Conservation (phyloP, 2,888 invertebrate genomes). For the Tigriopus californicus region DNA sequence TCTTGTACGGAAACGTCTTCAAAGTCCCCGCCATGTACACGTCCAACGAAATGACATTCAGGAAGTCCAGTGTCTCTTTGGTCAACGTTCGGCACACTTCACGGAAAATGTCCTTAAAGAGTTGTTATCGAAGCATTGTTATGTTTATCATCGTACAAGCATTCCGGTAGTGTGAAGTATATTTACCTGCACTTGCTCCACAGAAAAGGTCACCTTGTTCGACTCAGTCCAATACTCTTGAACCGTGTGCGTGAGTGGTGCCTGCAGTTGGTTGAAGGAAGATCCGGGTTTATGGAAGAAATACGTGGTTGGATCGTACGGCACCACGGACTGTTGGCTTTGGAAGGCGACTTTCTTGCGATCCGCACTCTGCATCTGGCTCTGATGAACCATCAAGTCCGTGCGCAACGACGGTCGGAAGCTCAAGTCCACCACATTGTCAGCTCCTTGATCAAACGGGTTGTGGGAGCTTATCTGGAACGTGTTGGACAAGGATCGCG, state of each 20-base stretch:
- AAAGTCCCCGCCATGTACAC: conserved; percentile 42
- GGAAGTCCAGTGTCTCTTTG: conserved; percentile 55
- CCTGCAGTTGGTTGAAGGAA: conserved; percentile 61
- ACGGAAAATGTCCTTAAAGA: conserved; percentile 47
- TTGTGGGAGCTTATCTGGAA: conserved; percentile 17
- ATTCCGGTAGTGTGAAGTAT: too few species aligned
- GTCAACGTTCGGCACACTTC: conserved; percentile 65
- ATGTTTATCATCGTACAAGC: too few species aligned
- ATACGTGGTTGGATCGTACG: conserved; percentile 60
- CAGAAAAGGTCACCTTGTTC: conserved; percentile 34
- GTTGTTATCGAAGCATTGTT: too few species aligned
- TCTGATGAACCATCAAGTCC: conserved; percentile 11
- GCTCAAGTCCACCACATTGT: background rate
- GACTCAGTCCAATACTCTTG: conserved; percentile 8
- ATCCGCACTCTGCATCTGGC: conserved; percentile 11
- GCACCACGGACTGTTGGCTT: conserved; percentile 27
- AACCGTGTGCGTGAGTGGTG: conserved; percentile 18
- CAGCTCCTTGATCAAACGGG: conserved; percentile 6
- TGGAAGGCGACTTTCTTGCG: conserved; percentile 21
- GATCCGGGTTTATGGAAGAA: conserved; percentile 84
- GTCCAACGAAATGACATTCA: conserved; percentile 67
- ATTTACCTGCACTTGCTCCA: conserved; percentile 43
- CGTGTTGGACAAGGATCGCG: conserved; percentile 54
- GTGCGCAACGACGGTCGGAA: conserved; percentile 9
- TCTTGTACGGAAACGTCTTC: conserved; percentile 72